Percentiles rank a stretch among this genome's conserved stretches.
phyloP scores from a whole-genome alignment of 2,113 vertebrate species.

The Patagioenas fasciata region DNA sequence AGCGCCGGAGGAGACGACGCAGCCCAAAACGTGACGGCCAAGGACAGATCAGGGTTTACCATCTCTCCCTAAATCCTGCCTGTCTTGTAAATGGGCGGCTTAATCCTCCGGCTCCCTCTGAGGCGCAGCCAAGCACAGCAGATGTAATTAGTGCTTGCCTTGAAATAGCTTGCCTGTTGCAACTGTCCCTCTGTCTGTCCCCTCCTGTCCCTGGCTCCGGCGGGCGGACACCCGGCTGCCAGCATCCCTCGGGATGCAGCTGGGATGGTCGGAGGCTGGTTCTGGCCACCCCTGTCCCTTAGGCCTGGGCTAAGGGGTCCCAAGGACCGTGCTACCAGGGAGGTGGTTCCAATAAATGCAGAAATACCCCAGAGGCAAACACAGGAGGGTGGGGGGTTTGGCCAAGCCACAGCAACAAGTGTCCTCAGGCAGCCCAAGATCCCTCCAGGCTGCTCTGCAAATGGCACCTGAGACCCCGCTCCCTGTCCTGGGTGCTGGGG shows the following conservation, averaged over 20 bases:
- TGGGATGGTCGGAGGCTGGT: background rate
- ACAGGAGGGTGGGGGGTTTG: background rate
- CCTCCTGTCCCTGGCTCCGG: background rate
- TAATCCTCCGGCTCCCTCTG: background rate
- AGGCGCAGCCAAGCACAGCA: background rate
- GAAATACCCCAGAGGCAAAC: background rate
- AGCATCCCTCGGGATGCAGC: background rate
- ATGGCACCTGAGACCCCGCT: background rate
- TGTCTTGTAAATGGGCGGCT: background rate
- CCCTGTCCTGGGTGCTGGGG: background rate
- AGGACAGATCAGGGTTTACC: background rate
- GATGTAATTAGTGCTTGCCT: background rate
- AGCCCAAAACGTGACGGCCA: background rate
- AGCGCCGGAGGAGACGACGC: background rate
- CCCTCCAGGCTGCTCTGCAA: background rate
- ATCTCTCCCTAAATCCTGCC: background rate
- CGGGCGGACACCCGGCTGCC: background rate
- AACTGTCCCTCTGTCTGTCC: background rate
- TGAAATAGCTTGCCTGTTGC: background rate
- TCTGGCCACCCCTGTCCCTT: background rate
- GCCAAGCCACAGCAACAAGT: background rate
- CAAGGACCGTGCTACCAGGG: background rate
- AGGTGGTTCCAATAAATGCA: background rate
- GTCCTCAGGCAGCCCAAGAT: background rate
- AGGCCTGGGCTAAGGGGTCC: background rate